Evolutionary conservation across 2,113 vertebrate species (phyloP).

Genomic region (Rhodinocichla rosea): DNA sequence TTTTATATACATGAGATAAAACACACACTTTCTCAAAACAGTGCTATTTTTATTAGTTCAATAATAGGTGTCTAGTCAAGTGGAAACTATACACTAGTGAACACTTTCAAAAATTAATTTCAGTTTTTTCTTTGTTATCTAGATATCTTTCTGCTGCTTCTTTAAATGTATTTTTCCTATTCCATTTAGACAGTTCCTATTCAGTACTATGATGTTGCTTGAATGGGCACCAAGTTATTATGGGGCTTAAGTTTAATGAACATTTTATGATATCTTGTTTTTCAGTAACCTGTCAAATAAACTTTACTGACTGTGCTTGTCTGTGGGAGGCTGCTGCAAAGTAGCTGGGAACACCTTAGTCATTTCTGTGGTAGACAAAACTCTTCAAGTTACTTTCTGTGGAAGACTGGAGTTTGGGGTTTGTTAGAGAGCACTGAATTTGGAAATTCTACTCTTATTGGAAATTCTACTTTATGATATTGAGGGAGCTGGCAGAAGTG

Average conservation of each 20-base stretch:
- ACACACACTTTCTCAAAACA: constrained; percentile 5
- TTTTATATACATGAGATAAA: constrained; percentile 9
- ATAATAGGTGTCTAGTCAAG: not conserved
- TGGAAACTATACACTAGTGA: constrained; percentile 19
- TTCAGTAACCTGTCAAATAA: constrained; percentile 12
- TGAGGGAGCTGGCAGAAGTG: not conserved
- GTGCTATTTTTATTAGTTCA: constrained; percentile 28
- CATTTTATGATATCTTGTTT: constrained; percentile 10
- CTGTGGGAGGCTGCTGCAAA: not conserved
- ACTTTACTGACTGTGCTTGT: not conserved
- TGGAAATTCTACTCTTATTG: not conserved
- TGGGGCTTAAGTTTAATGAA: constrained; percentile 43
- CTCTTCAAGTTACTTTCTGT: not conserved
- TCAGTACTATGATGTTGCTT: constrained; percentile 1
- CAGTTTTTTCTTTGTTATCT: constrained; percentile 9
- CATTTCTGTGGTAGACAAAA: not conserved
- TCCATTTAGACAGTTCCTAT: constrained; percentile 14
- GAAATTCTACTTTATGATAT: not conserved
- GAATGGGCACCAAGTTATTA: not conserved
- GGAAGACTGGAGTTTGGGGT: not conserved
- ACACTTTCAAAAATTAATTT: constrained; percentile 38
- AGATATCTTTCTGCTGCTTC: not conserved
- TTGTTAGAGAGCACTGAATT: not conserved
- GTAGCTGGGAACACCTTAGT: not conserved
- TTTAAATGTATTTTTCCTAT: constrained; percentile 32